Evolutionary conservation across 2,113 vertebrate species (phyloP), one percentile per base, ranked within the genome.

Genomic region (Pavo muticus): DNA sequence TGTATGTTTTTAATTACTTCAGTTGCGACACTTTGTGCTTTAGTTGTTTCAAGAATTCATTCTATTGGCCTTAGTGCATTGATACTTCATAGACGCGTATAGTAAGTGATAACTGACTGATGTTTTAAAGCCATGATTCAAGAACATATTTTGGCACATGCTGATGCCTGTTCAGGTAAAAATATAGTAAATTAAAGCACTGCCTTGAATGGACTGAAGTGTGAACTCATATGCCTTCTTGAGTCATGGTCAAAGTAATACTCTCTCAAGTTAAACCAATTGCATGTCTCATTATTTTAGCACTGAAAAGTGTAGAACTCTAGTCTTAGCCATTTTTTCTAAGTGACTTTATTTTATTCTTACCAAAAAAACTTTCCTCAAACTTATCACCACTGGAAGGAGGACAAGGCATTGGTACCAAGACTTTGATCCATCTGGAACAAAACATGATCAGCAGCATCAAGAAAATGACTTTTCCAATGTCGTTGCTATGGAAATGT

Each of bases 11-110:
- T 25, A 84, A 77, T 96, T 94, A 89, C 39, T 95, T 90, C 21
- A 91, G 68, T 90, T 71, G 71, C 80, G 83, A 70, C 25, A 50
- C 52, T 90, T 87, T 88, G 48, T 89, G 68, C 5, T 4, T 84
- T 94, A 84, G 39, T 84, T 87, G 57, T 79, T 95, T 90, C 75
- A 77, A 70, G 88, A 88, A 81, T 84, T 89, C 90, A 91, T 91
- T 90, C 27, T 86, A 61, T 77, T 83, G 10, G 60, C 54, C 60
- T 77, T 14, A 9, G 64, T 91, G 60, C 64, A 77, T 85, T 95
- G 93, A 88, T 93, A 67, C 67, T 87, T 85, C 74, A 65, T 79
- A 87, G 59, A 48, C 23, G 35, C 25, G 9, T 45, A 54, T 42
- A 86, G 68, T 80, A 80, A 85, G 75, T 93, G 91, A 47, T 80